phyloP scores from a whole-genome alignment of 2,797 vertebrate genomes.

The Poeciliopsis infans region DNA sequence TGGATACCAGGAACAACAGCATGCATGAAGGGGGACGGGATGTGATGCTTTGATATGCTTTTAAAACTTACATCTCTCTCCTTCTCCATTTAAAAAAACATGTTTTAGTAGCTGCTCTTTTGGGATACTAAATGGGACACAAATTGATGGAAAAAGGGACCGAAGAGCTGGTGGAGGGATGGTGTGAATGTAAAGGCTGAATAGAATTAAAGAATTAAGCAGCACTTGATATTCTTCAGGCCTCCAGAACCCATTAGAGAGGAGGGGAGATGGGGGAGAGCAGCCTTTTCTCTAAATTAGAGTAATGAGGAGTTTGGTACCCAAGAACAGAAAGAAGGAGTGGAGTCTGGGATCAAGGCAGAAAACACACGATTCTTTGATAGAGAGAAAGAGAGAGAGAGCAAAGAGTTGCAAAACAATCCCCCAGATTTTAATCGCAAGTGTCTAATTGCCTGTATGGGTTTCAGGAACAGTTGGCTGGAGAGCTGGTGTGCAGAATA shows the following conservation, averaged over 20 bases:
- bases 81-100: conserved; percentile 36
- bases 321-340: conserved; percentile 68
- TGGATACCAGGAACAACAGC: conserved; percentile 60
- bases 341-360: conserved; percentile 50
- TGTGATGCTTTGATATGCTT: conserved; percentile 72
- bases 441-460: conserved; percentile 62
- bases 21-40: conserved; percentile 41
- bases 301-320: conserved; percentile 72
- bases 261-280: conserved; percentile 13
- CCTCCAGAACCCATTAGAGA: conserved; percentile 67
- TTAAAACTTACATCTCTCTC: conserved; percentile 62
- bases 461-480: conserved; percentile 46
- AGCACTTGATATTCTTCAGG: conserved; percentile 74
- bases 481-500: conserved; percentile 69
- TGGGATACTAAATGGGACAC: conserved; percentile 59
- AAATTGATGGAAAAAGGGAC: conserved; percentile 61
- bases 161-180: conserved; percentile 56
- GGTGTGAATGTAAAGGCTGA: conserved; percentile 67
- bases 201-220: conserved; percentile 76
- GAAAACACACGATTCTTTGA: conserved; percentile 45
- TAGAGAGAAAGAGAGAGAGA: conserved; percentile 44
- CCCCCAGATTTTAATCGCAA: conserved; percentile 50
- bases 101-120: conserved; percentile 55
- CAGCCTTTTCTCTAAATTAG: conserved; percentile 64
- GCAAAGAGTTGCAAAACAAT: conserved; percentile 67